These are phyloP conservation scores for Anoplophora glabripennis DNA, from an alignment of 1,140 invertebrate species.

Conservation along the genomic window DNA sequence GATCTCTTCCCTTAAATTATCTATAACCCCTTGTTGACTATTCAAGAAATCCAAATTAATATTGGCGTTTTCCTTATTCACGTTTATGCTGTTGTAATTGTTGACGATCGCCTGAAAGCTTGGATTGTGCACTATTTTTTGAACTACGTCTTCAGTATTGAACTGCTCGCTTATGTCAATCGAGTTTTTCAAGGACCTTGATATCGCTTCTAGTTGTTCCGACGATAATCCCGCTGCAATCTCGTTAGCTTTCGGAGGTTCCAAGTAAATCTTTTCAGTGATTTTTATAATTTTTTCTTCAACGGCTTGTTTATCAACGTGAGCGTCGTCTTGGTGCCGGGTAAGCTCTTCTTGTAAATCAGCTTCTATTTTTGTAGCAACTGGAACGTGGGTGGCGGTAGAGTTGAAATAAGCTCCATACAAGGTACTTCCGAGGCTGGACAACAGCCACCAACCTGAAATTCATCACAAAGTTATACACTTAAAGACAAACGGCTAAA, in stretches of 20 bases:
- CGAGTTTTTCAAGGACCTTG: constrained; percentile 38
- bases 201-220: constrained; percentile 48
- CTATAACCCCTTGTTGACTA: constrained; percentile 42
- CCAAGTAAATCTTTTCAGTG: constrained; percentile 19
- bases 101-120: constrained; percentile 24
- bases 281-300: constrained; percentile 25
- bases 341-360: background rate
- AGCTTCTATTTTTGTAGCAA: background rate
- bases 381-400: background rate
- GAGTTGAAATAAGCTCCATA: constrained; percentile 23
- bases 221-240: constrained; percentile 36
- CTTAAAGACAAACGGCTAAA: too few relatives aligned
- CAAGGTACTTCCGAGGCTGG: constrained; percentile 22
- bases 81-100: background rate
- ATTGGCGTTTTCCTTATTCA: background rate
- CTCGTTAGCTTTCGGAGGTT: constrained; percentile 19
- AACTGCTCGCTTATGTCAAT: constrained; percentile 23
- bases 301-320: background rate
- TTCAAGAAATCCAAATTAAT: constrained; percentile 22
- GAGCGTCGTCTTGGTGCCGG: background rate
- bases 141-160: constrained; percentile 39
- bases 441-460: constrained; percentile 33
- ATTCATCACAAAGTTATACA: constrained; percentile 13
- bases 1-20: constrained; percentile 48
- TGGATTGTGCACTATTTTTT: constrained; percentile 45